These are phyloP conservation scores for Candoia aspera DNA, from an alignment of 2,113 vertebrate species.

Conservation along the genomic window DNA sequence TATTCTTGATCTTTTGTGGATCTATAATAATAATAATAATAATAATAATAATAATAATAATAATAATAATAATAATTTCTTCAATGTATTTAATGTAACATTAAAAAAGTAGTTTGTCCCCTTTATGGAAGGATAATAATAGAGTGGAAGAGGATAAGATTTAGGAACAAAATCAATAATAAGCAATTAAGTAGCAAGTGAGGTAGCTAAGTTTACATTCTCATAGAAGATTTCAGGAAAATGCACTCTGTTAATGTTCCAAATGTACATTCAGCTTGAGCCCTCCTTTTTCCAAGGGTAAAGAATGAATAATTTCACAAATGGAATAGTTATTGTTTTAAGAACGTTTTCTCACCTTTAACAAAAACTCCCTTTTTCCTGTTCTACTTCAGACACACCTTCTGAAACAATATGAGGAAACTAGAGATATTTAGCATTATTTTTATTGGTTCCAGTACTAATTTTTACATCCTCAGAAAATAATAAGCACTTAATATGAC, in stretches of 20 bases:
- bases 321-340: constrained; percentile 29
- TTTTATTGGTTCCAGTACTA: background rate
- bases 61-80: no score
- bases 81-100: no score
- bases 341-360: constrained; percentile 43
- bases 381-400: constrained; percentile 28
- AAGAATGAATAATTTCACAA: constrained; percentile 49
- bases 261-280: constrained; percentile 3
- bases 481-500: background rate
- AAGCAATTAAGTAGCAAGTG: background rate
- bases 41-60: no score
- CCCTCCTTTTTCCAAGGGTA: constrained; percentile 2
- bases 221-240: constrained; percentile 24
- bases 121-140: background rate
- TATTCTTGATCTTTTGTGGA: no score
- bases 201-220: constrained; percentile 19
- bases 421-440: constrained; percentile 20
- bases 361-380: constrained; percentile 38
- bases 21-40: no score
- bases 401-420: constrained; percentile 64
- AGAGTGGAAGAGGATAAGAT: background rate
- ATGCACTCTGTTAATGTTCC: constrained; percentile 18
- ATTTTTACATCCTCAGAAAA: constrained; percentile 3
- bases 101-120: background rate
- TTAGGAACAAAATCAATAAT: background rate